Base-by-base conservation (phyloP, 2,888 invertebrate genomes). In the Carabus problematicus region DNA sequence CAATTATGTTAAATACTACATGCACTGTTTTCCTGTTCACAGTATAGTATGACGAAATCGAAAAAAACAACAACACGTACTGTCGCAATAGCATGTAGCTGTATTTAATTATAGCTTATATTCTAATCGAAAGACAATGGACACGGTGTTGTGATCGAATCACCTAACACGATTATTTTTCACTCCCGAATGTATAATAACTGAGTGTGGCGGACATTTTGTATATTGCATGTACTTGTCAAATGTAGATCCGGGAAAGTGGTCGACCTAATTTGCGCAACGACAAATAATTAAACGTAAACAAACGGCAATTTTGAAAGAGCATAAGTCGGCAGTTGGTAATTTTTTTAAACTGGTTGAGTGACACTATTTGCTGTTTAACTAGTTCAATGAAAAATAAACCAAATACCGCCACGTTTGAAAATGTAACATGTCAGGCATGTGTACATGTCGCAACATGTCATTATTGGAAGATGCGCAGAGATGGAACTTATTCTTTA, bases 251-350 rank as follows among this genome's bases (percentile, higher is more conserved):
- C 29, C 16, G 58, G 12, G 40, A 41, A 11, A 45, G 11, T 11
- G 12, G 58, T 40, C 49, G 62, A 62, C 62, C 62, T 49, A 62
- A 62, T 62, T 62, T 62, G 29, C 62, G 49, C 62, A 62, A 62
- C 49, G 62, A 40, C 62, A 62, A 39, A 62, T 41, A 62, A 62
- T 62, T 18, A 43, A 62, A 62, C 4, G 40, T 49, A 62, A 62
- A 62, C 62, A 62, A 52, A 62, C 47, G 14, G 52, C 49, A 49
- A 62, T 29, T 62, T 62, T 49, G 14, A 62, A 49, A 18, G 39
- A 42, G 16, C 42, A 14, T n/a, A 59, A 56, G 39, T 39, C 19
- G n/a, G 29, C 40, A 56, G 54, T 54, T 29, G 6, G 29, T 29
- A 29, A 29, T 29, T 14, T 54, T n/a, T 16, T 16, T 54, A 8